phyloP scores from a whole-genome alignment of 2,113 vertebrate species.

The Excalfactoria chinensis region DNA sequence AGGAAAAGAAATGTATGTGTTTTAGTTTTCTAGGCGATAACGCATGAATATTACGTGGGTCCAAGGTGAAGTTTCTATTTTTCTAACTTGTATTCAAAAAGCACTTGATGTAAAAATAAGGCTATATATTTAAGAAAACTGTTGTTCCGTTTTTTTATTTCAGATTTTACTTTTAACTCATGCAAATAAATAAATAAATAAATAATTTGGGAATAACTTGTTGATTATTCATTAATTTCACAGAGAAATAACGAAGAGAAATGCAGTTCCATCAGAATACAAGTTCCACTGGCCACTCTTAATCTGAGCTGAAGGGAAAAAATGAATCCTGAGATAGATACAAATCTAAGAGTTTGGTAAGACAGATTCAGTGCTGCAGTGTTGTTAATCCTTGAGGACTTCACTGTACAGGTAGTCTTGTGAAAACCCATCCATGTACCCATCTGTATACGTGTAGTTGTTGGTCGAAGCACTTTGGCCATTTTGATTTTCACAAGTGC shows the following conservation, averaged over 20 bases:
- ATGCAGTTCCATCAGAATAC: fast-evolving
- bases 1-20: background rate
- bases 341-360: background rate
- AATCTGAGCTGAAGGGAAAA: background rate
- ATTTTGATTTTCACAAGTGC: background rate
- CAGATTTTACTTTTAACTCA: background rate
- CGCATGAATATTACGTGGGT: background rate
- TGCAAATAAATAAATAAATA: background rate
- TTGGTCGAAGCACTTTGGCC: background rate
- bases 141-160: background rate
- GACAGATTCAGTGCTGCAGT: background rate
- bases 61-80: constrained; percentile 35
- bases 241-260: background rate
- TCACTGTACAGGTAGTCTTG: background rate
- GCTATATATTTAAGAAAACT: background rate
- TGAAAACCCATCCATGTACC: background rate
- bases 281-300: background rate
- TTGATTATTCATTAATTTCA: background rate
- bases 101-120: background rate
- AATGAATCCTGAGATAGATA: background rate
- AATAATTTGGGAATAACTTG: constrained; percentile 3
- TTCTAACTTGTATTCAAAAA: constrained; percentile 13
- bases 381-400: background rate
- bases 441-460: fast-evolving
- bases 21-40: background rate